Base-by-base conservation (phyloP, 2,113 vertebrate genomes). In the Salvelinus fontinalis region DNA sequence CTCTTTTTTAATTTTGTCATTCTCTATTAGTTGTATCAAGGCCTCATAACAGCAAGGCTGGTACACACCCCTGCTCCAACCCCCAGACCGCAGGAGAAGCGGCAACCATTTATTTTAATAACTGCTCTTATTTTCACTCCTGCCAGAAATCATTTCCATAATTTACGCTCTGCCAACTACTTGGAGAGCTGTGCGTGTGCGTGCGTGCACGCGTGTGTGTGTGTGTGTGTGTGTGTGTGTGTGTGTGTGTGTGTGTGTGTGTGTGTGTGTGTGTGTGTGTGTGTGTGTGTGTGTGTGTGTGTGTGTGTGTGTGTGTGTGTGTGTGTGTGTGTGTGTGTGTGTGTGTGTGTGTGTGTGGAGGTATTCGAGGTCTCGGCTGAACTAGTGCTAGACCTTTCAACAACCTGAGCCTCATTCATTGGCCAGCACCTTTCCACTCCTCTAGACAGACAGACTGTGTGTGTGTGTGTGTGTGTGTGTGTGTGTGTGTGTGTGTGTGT, bases 1-100 rank as follows among this genome's bases (percentile, higher is more conserved):
- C 39, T 44, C 39, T 44, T 62, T 77, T 71, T 73, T 54, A 44
- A 49, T 27, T 67, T 16, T 18, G 14, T 22, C 5, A 1, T 20
- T 18, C 18, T 57, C 54, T 20, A 20, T 20, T 57, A 57, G 18
- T 59, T 4, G 73, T 74, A 79, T 85, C 80, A 70, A 27, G 70
- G 71, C 59, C 70, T 72, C 75, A 83, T 79, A 85, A 79, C 79
- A 59, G 57, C 77, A 74, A 78, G 76, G 83, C 78, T 81, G 29
- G 84, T 87, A 54, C 51, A 54, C 51, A 5, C 51, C 16, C 51
- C 4, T 54, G 14, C 51, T 54, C 14, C 12, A 54, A 54, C 16
- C 2, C 51, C 51, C 51, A 54, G 51, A 18, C 51, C 13, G 16
- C 51, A 14, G 51, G 16, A 18, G 51, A 54, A 54, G 16, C 51